Base-by-base conservation (phyloP, 2,797 vertebrate genomes). In the Eulemur mongoz region DNA sequence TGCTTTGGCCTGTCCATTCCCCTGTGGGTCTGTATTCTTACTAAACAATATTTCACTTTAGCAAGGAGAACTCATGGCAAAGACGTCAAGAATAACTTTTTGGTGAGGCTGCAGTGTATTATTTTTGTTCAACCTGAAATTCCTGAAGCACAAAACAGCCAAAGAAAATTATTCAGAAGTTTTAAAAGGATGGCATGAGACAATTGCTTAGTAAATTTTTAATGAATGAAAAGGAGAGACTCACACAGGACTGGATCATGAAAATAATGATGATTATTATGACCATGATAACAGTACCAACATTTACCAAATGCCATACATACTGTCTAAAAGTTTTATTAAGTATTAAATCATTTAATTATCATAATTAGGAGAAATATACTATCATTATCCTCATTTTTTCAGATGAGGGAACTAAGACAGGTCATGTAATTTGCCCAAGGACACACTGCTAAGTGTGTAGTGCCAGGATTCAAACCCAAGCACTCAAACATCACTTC, bases 51-150 rank as follows among this genome's bases (percentile, higher is more conserved):
- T 93, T 90, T 97, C 94, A 76, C 45, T 78, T 90, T 85, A 92
- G 87, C 78, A 96, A 90, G 72, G n/a, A 96, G 35, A 95, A 97
- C 61, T 81, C 79, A 88, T 30, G 70, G 52, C 30, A 76, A 45
- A 96, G 32, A 89, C 12, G 83, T 92, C 43, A 96, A 83, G 20
- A 22, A 70, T 70, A 92, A 91, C 25, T 48, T 85, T 90, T 91
- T 59, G 50, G 57, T 70, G 57, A 80, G 52, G 30, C 35, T 90
- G 17, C 30, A 85, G 22, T 57, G 1, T 67, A 93, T 80, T 86
- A 91, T 86, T 94, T 95, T 73, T 65, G n/a, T 96, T 86, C 84
- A 94, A 65, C n/a, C 50, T 95, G 38, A 86, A 93, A 95, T 91
- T 95, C 43, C 38, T 75, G 32, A 95, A 95, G 91, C 32, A 95